Percentiles rank a stretch among this genome's conserved stretches.
phyloP scores from a whole-genome alignment of 2,888 invertebrate species.

The Aspidiotus rigidus region DNA sequence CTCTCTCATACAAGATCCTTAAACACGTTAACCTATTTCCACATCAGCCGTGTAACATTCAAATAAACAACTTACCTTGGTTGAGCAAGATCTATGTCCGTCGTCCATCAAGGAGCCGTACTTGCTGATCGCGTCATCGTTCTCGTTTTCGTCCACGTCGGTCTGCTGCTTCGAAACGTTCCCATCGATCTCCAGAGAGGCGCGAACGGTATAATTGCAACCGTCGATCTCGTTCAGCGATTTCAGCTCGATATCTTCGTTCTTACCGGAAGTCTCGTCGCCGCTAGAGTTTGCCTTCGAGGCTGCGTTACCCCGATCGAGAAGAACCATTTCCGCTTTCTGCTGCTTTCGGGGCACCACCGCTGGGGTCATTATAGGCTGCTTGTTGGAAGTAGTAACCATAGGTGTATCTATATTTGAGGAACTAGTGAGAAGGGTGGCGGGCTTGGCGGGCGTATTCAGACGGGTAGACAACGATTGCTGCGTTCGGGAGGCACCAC shows the following conservation, averaged over 20 bases:
- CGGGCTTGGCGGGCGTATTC: constrained; percentile 19
- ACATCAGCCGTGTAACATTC: no score
- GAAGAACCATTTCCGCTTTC: not conserved
- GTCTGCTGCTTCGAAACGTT: not conserved
- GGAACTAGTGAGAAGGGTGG: constrained; percentile 29
- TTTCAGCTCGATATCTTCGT: constrained; percentile 28
- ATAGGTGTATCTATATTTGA: constrained; percentile 31
- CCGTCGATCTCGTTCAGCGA: constrained; percentile 13
- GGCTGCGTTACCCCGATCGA: not conserved
- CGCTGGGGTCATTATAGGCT: constrained; percentile 30
- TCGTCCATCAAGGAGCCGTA: no score
- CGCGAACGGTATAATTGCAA: constrained; percentile 25
- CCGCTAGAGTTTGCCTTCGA: not conserved
- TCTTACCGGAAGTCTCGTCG: not conserved
- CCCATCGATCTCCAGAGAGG: constrained; percentile 21
- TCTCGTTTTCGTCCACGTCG: constrained; percentile 8
- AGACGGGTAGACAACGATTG: constrained; percentile 22
- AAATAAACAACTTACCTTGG: no score
- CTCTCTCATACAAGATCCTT: no score
- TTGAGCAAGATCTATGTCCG: no score
- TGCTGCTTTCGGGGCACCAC: constrained; percentile 24
- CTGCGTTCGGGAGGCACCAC: constrained; percentile 22
- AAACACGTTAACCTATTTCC: no score
- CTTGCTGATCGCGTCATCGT: constrained; percentile 6
- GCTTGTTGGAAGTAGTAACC: constrained; percentile 32